Evolutionary conservation across 2,113 vertebrate species (phyloP).

Genomic region (Rhea pennata): DNA sequence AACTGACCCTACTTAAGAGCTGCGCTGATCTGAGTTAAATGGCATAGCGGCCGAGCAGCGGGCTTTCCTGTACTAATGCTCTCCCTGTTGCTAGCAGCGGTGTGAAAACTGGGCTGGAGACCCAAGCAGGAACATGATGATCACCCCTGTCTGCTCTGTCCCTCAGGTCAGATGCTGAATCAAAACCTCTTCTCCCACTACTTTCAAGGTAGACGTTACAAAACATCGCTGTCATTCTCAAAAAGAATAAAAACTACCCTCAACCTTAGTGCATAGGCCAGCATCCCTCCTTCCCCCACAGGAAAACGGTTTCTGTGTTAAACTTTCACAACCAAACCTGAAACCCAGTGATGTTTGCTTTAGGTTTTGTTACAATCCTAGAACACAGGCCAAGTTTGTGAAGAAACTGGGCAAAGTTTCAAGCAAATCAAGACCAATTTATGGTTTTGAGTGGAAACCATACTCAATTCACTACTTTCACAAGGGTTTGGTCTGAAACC

Average conservation of each 20-base stretch:
- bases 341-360: slow-evolving; percentile 63
- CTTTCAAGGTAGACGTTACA: slow-evolving; percentile 34
- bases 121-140: not conserved
- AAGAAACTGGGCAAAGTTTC: not conserved
- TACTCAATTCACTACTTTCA: slow-evolving; percentile 48
- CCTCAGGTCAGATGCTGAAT: not conserved
- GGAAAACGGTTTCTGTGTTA: slow-evolving; percentile 64
- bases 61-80: not conserved
- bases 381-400: slow-evolving; percentile 37
- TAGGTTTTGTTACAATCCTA: slow-evolving; percentile 66
- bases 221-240: not conserved
- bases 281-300: not conserved
- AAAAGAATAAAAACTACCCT: not conserved
- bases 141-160: not conserved
- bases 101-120: not conserved
- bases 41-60: not conserved
- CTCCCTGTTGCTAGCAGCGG: not conserved
- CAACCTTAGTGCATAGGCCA: not conserved
- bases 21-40: not conserved
- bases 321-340: slow-evolving; percentile 59
- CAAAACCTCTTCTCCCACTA: not conserved
- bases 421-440: slow-evolving; percentile 55
- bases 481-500: slow-evolving; percentile 54
- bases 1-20: slow-evolving; percentile 36
- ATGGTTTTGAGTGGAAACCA: slow-evolving; percentile 61